Percentiles rank a stretch among this genome's conserved stretches.
These are phyloP conservation scores for Ictidomys tridecemlineatus DNA, from an alignment of 2,113 vertebrate genomes.

Conservation along the genomic window DNA sequence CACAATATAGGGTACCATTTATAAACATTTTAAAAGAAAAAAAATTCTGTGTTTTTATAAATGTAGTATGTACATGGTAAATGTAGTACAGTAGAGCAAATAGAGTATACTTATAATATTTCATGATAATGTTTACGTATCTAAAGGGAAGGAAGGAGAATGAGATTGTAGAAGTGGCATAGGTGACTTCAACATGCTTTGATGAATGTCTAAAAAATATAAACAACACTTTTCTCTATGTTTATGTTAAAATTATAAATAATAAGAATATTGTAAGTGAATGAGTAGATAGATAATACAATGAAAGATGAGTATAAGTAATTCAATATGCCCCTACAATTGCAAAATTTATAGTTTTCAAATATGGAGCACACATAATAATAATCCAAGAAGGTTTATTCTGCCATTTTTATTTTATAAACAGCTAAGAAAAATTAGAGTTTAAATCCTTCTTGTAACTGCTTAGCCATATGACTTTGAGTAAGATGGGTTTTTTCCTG, in stretches of 20 bases:
- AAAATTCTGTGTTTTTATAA: constrained; percentile 24
- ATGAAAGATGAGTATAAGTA: not conserved
- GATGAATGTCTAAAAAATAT: not conserved
- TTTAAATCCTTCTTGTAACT: not conserved
- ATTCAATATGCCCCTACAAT: not conserved
- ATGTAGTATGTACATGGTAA: not conserved
- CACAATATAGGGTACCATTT: not conserved
- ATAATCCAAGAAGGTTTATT: not conserved
- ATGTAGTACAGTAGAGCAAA: not conserved
- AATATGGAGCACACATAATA: not conserved
- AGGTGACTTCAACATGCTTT: not conserved
- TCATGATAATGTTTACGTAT: not conserved
- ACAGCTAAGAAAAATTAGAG: not conserved
- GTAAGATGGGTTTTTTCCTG: not conserved
- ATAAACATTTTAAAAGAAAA: not conserved
- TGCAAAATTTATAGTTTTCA: not conserved
- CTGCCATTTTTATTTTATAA: not conserved
- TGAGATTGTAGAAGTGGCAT: not conserved
- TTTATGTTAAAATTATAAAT: not conserved
- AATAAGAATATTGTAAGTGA: not conserved
- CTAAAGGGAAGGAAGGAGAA: not conserved
- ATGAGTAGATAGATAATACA: not conserved
- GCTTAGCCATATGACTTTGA: not conserved
- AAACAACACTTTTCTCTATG: not conserved
- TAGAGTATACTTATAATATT: not conserved